Conservation (phyloP, 2,113 vertebrate genomes). For the Origma solitaria region DNA sequence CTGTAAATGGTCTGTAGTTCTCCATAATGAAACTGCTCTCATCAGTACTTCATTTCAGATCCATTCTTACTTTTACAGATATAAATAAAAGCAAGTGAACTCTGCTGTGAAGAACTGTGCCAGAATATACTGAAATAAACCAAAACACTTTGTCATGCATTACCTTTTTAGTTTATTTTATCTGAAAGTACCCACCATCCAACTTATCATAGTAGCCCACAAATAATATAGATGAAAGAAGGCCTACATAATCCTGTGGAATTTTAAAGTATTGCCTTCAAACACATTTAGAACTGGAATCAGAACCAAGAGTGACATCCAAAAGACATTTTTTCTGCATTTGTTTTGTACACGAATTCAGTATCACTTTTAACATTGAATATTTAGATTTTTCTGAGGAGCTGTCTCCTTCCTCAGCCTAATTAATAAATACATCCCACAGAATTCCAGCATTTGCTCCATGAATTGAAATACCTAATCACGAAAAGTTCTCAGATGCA, state of each 20-base stretch:
- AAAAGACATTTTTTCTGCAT: background rate
- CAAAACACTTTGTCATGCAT: background rate
- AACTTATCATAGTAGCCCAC: background rate
- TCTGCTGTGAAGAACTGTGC: background rate
- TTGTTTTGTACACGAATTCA: background rate
- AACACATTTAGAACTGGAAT: background rate
- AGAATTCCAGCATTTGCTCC: background rate
- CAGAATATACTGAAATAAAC: background rate
- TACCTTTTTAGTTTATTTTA: background rate
- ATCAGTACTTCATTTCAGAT: background rate
- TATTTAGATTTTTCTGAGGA: background rate
- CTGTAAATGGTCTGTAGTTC: background rate
- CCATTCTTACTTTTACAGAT: background rate
- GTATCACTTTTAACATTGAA: background rate
- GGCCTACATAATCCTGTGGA: rapidly evolving
- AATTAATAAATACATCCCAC: background rate
- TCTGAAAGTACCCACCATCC: background rate
- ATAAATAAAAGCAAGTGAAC: background rate
- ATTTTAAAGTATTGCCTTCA: background rate
- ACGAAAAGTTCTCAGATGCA: background rate
- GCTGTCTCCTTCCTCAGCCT: background rate
- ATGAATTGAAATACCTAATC: background rate
- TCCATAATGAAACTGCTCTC: background rate
- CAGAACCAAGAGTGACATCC: background rate
- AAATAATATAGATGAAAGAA: background rate